A percentile compares a stretch with the other conserved stretches of the same genome.
phyloP scores from a whole-genome alignment of 2,797 vertebrate species.

The Falco columbarius region DNA sequence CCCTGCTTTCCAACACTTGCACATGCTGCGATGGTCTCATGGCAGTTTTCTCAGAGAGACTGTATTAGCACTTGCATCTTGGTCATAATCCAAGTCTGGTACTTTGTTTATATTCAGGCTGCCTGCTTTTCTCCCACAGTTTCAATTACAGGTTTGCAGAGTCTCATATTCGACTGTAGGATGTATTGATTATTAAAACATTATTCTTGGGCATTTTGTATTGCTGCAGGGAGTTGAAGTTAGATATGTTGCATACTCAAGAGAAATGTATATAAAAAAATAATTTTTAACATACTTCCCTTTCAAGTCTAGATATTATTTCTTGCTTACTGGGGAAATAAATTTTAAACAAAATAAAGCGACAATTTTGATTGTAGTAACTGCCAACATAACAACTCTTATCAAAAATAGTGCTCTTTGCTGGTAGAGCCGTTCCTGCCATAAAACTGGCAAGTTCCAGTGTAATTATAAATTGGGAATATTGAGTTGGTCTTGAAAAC shows the following conservation, averaged over 20 bases:
- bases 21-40: not conserved
- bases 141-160: slow-evolving; percentile 42
- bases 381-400: not conserved
- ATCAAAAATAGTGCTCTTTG: slow-evolving; percentile 9
- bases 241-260: not conserved
- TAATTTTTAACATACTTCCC: not conserved
- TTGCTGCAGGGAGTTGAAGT: slow-evolving; percentile 40
- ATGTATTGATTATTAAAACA: slow-evolving; percentile 58
- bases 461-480: slow-evolving; percentile 38
- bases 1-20: not conserved
- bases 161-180: slow-evolving; percentile 17
- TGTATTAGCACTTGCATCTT: slow-evolving; percentile 8
- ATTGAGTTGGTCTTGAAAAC: slow-evolving; percentile 14
- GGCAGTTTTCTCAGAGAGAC: not conserved
- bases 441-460: not conserved
- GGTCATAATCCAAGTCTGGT: not conserved
- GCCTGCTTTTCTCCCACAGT: slow-evolving; percentile 21
- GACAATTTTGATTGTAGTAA: slow-evolving; percentile 19
- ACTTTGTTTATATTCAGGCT: slow-evolving; percentile 40
- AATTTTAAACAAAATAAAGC: slow-evolving; percentile 20
- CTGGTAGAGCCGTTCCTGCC: not conserved
- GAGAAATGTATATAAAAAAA: slow-evolving; percentile 13
- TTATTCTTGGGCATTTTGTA: slow-evolving; percentile 39
- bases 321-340: slow-evolving; percentile 13
- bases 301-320: slow-evolving; percentile 22